Percentiles rank a stretch among this genome's conserved stretches.
Conservation (phyloP, 2,113 vertebrate genomes). For the Machaerirhynchus nigripectus region DNA sequence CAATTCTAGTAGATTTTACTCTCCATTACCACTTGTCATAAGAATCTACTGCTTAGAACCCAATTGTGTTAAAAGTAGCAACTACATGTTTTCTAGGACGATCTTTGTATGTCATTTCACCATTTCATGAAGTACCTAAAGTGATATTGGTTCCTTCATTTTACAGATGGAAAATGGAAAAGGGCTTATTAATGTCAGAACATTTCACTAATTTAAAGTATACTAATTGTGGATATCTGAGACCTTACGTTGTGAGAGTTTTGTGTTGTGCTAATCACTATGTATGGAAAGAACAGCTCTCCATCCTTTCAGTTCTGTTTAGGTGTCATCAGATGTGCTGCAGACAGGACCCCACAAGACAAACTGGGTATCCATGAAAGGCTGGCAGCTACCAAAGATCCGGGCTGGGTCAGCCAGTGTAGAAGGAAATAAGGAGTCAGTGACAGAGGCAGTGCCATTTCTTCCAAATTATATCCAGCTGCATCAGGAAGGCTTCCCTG, state of each 20-base stretch:
- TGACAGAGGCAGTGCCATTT: neutral
- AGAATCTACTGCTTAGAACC: neutral
- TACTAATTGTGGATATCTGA: neutral
- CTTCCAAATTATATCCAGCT: neutral
- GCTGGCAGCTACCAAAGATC: neutral
- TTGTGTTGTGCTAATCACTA: neutral
- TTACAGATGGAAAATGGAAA: neutral
- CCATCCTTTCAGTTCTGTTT: neutral
- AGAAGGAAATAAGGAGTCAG: neutral
- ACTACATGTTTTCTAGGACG: neutral
- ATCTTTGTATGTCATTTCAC: neutral
- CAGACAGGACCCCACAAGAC: neutral
- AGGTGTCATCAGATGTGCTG: neutral
- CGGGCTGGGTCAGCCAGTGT: neutral
- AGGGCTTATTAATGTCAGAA: neutral
- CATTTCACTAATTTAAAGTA: neutral
- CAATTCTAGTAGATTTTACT: neutral
- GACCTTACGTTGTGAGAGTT: neutral
- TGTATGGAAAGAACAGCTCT: neutral
- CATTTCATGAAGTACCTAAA: neutral
- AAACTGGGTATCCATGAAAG: neutral
- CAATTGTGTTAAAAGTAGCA: neutral
- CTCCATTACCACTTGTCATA: neutral
- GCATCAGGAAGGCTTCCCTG: neutral
- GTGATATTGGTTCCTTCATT: neutral